Conservation (phyloP, 1,140 invertebrate genomes). For the Harlomillsia oculata region DNA sequence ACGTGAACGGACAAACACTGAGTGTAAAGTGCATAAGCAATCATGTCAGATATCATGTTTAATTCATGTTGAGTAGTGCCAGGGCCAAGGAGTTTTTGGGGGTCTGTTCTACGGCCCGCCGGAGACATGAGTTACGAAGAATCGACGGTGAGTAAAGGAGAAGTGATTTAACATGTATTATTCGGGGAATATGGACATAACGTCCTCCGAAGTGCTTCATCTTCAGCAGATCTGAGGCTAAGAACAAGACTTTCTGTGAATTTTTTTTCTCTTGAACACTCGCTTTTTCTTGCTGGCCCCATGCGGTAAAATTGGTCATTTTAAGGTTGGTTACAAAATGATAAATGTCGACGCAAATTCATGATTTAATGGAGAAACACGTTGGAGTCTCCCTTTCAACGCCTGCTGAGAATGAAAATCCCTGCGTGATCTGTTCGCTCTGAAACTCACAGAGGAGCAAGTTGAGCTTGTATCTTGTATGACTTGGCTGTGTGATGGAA, state of each 20-base stretch:
- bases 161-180: too few species aligned
- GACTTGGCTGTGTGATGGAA: too few species aligned
- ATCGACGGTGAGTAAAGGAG: too few species aligned
- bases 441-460: too few species aligned
- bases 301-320: slow-evolving; percentile 34
- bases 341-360: slow-evolving; percentile 33
- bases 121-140: too few species aligned
- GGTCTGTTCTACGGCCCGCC: too few species aligned
- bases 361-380: slow-evolving; percentile 34
- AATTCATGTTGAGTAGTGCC: slow-evolving; percentile 17
- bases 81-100: too few species aligned
- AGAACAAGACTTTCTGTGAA: neutral
- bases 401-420: slow-evolving; percentile 31
- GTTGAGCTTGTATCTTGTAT: too few species aligned
- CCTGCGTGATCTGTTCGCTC: slow-evolving; percentile 16
- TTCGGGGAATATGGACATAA: too few species aligned
- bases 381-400: slow-evolving; percentile 33
- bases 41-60: slow-evolving; percentile 27
- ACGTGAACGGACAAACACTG: neutral
- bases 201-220: too few species aligned
- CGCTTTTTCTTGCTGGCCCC: slow-evolving; percentile 21
- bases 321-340: slow-evolving; percentile 32
- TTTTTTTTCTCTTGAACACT: slow-evolving; percentile 10
- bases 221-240: neutral
- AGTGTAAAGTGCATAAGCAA: slow-evolving; percentile 5